These are phyloP conservation scores for Oscarella lobularis DNA, from an alignment of 37 sponge, comb jelly and placozoan species.

Conservation along the genomic window DNA sequence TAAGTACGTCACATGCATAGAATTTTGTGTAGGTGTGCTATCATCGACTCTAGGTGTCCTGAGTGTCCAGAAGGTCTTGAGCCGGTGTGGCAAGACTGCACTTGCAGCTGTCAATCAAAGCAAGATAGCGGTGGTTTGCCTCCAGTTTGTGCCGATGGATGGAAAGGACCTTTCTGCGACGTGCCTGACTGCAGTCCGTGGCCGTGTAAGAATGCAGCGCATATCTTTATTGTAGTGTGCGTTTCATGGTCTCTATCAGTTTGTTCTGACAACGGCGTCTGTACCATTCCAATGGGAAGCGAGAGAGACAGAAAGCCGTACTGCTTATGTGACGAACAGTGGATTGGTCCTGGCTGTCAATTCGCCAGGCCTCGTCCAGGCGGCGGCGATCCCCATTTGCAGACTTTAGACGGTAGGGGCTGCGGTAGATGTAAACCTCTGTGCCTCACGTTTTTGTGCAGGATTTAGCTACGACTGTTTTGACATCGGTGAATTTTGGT, in stretches of 20 bases:
- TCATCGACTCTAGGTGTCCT: neutral
- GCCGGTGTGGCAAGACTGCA: neutral
- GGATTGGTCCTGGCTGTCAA: neutral
- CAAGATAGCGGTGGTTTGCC: neutral
- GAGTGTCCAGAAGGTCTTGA: neutral
- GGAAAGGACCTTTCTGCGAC: neutral
- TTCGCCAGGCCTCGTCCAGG: neutral
- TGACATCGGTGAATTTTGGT: neutral
- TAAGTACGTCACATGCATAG: neutral
- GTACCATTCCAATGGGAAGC: neutral
- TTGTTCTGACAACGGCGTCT: neutral
- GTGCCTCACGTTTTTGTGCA: neutral
- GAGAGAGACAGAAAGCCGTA: neutral
- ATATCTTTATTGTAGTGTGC: neutral
- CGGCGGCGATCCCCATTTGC: neutral
- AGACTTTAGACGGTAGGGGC: neutral
- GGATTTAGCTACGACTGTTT: neutral
- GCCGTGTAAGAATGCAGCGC: neutral
- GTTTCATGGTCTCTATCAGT: neutral
- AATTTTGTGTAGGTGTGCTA: too few species aligned
- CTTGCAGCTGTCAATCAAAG: neutral
- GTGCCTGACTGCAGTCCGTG: slow-evolving; percentile 2
- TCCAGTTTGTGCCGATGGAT: neutral
- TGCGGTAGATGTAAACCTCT: neutral
- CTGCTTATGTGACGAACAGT: neutral